These are phyloP conservation scores for Trachelus tabidus DNA, from an alignment of 2,888 invertebrate species.

Conservation along the genomic window DNA sequence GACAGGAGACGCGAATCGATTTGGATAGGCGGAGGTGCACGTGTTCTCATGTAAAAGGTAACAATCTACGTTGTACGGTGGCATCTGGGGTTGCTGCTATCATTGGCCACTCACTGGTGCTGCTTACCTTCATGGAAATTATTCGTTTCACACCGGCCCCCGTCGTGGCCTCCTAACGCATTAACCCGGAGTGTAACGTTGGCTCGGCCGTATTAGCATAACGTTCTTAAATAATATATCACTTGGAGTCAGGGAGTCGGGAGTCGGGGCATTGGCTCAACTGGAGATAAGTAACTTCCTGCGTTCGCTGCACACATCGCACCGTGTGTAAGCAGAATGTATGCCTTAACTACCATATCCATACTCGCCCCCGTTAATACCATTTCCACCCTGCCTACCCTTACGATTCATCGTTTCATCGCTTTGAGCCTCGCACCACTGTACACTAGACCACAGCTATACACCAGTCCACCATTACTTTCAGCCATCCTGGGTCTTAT, in stretches of 20 bases:
- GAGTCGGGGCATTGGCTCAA: slow-evolving; percentile 37
- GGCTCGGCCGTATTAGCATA: slow-evolving; percentile 51
- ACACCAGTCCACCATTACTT: not conserved
- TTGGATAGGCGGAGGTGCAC: not conserved
- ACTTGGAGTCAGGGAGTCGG: slow-evolving; percentile 33
- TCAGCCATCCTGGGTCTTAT: not conserved
- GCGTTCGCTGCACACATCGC: slow-evolving; percentile 32
- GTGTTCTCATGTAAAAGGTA: not conserved
- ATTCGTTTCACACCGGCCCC: slow-evolving; percentile 40
- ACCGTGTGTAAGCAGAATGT: not conserved
- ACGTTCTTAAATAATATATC: slow-evolving; percentile 57
- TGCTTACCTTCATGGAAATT: slow-evolving; percentile 31
- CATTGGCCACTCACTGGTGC: not conserved
- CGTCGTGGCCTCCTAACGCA: slow-evolving; percentile 31
- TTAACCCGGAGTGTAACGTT: slow-evolving; percentile 4
- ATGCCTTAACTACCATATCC: not conserved
- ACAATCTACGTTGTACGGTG: not conserved
- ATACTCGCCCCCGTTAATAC: not conserved
- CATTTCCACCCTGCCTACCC: not conserved
- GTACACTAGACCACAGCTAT: not conserved
- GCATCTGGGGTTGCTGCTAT: not conserved
- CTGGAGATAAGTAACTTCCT: slow-evolving; percentile 54
- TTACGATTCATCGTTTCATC: not conserved
- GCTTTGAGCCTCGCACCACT: not conserved
- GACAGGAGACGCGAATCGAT: not conserved